Conservation (phyloP, 2,888 invertebrate genomes). For the Drosophila diplacantha region DNA sequence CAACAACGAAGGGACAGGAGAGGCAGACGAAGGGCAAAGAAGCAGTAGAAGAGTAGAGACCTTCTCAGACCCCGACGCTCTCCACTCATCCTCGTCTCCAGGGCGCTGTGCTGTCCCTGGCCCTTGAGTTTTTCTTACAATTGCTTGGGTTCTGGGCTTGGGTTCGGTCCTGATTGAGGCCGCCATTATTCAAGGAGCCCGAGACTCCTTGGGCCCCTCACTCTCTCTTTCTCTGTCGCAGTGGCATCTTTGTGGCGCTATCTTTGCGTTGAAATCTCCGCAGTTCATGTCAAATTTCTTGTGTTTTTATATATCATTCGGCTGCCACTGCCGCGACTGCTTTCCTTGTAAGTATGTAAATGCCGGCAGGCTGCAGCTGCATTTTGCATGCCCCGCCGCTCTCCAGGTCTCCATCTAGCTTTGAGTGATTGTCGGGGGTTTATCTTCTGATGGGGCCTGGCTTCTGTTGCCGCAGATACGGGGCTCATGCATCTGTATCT, state of each 20-base stretch:
- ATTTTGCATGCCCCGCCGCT: conserved; percentile 32
- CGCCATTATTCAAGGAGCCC: conserved; percentile 71
- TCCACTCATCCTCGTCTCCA: conserved; percentile 25
- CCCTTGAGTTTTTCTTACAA: conserved; percentile 72
- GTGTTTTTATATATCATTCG: conserved; percentile 71
- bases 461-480: conserved; percentile 64
- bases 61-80: conserved; percentile 56
- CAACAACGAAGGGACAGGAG: conserved; percentile 25
- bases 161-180: conserved; percentile 55
- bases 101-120: conserved; percentile 37
- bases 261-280: conserved; percentile 70
- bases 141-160: conserved; percentile 49
- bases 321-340: conserved; percentile 34
- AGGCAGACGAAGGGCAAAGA: conserved; percentile 11
- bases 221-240: conserved; percentile 17
- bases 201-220: conserved; percentile 25
- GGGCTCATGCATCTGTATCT: conserved; percentile 23
- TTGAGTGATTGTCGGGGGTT: conserved; percentile 74
- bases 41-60: conserved; percentile 26
- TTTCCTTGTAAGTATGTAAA: conserved; percentile 73
- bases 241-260: conserved; percentile 69
- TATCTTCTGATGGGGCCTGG: conserved; percentile 70
- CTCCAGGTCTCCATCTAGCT: conserved; percentile 56
- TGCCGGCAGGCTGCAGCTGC: conserved; percentile 62
- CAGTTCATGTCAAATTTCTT: conserved; percentile 73